These are phyloP conservation scores for Eubucco bourcierii DNA, from an alignment of 2,113 vertebrate genomes.

Conservation along the genomic window DNA sequence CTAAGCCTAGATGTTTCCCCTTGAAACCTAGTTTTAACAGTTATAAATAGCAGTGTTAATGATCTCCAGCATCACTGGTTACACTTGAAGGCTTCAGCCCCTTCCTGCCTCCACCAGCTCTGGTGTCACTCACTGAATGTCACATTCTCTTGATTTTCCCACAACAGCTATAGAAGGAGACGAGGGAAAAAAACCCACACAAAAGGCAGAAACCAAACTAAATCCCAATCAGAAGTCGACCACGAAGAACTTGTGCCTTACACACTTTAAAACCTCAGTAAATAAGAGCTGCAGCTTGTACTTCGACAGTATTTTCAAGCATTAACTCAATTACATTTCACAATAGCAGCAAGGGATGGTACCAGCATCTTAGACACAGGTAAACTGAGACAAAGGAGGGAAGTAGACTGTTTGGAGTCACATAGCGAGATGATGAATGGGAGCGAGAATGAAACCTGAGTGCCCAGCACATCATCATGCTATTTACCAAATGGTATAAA, in stretches of 20 bases:
- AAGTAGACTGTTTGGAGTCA: conserved; percentile 1
- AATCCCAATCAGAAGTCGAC: not conserved
- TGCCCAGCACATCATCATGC: conserved; percentile 16
- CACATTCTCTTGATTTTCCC: conserved; percentile 30
- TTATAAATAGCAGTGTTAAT: conserved; percentile 59
- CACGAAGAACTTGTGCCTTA: not conserved
- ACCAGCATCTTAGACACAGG: not conserved
- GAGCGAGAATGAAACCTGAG: conserved; percentile 9
- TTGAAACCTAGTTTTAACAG: conserved; percentile 37
- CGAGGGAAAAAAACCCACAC: not conserved
- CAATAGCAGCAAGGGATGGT: not conserved
- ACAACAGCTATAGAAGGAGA: not conserved
- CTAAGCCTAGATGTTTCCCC: conserved; percentile 38
- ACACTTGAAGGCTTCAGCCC: not conserved
- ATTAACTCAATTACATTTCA: conserved; percentile 25
- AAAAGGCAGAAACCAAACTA: conserved; percentile 8
- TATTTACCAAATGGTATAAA: conserved; percentile 44
- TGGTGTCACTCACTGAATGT: conserved; percentile 47
- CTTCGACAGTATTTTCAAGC: not conserved
- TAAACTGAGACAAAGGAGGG: conserved; percentile 51
- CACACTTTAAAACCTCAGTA: not conserved
- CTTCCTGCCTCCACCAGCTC: conserved; percentile 10
- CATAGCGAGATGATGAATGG: conserved; percentile 36
- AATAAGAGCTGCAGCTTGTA: not conserved
- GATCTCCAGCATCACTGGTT: conserved; percentile 46